A percentile compares a stretch with the other conserved stretches of the same genome.
Evolutionary conservation across 2,113 vertebrate genomes (phyloP).

Genomic region (Cephalopholis sonnerati): DNA sequence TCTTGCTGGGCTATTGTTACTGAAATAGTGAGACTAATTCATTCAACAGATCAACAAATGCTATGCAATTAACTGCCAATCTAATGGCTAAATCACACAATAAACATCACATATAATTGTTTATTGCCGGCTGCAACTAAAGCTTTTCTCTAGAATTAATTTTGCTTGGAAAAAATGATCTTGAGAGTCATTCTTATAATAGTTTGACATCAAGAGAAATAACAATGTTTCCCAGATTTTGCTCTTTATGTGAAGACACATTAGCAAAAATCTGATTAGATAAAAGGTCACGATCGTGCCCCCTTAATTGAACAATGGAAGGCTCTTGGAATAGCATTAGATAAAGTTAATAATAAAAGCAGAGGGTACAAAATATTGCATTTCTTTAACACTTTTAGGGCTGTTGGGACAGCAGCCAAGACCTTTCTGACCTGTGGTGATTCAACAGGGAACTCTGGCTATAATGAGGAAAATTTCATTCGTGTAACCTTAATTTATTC

Average conservation of each 20-base stretch:
- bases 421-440: slow-evolving; percentile 22
- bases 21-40: neutral
- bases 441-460: slow-evolving; percentile 15
- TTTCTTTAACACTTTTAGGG: slow-evolving; percentile 6
- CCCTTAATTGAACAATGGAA: neutral
- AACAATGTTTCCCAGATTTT: neutral
- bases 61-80: neutral
- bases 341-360: slow-evolving; percentile 4
- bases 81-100: slow-evolving; percentile 1
- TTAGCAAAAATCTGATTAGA: neutral
- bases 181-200: neutral
- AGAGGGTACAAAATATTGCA: neutral
- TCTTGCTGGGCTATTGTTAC: neutral
- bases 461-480: slow-evolving; percentile 6
- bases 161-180: neutral
- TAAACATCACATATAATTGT: neutral
- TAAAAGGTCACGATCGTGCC: neutral
- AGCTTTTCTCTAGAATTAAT: neutral
- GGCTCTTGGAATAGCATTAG: neutral
- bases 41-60: neutral
- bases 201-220: neutral
- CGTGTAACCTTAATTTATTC: slow-evolving; percentile 29
- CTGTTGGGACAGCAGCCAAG: slow-evolving; percentile 9
- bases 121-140: neutral
- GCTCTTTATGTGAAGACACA: neutral